Evolutionary conservation across 2,113 vertebrate species (phyloP).

Genomic region (Oncorhynchus nerka): DNA sequence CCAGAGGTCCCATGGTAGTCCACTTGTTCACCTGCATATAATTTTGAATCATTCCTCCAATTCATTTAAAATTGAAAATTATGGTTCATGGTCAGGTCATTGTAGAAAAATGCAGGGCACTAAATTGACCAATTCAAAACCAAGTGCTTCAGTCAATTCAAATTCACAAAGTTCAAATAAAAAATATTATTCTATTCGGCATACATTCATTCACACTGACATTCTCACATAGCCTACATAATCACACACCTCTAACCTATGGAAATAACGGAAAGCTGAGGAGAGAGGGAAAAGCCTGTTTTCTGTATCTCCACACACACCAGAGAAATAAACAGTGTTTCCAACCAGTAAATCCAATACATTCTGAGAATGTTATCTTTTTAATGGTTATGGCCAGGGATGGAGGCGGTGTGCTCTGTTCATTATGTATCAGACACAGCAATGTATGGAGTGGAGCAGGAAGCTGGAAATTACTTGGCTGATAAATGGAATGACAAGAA

Average conservation of each 20-base stretch:
- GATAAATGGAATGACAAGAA: conserved; percentile 45
- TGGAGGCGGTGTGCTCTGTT: conserved; percentile 32
- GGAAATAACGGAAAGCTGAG: conserved; percentile 33
- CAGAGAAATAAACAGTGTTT: conserved; percentile 24
- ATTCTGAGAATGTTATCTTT: conserved; percentile 47
- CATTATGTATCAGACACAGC: conserved; percentile 22
- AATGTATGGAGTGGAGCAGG: not conserved
- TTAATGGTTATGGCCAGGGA: conserved; percentile 29
- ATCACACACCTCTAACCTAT: conserved; percentile 6
- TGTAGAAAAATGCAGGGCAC: no score
- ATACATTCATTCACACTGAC: not conserved
- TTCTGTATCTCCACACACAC: not conserved
- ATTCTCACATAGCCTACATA: not conserved
- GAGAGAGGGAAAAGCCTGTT: not conserved
- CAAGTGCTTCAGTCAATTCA: not conserved
- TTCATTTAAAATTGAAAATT: not conserved
- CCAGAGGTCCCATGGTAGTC: not conserved
- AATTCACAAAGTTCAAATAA: not conserved
- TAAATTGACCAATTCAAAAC: not conserved
- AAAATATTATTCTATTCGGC: not conserved
- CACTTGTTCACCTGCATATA: not conserved
- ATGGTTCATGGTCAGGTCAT: no score
- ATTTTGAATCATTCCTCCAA: not conserved
- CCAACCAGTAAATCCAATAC: conserved; percentile 19
- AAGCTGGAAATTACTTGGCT: conserved; percentile 11